Evolutionary conservation across 2,888 invertebrate species (phyloP).

Genomic region (Drosophila mettleri): DNA sequence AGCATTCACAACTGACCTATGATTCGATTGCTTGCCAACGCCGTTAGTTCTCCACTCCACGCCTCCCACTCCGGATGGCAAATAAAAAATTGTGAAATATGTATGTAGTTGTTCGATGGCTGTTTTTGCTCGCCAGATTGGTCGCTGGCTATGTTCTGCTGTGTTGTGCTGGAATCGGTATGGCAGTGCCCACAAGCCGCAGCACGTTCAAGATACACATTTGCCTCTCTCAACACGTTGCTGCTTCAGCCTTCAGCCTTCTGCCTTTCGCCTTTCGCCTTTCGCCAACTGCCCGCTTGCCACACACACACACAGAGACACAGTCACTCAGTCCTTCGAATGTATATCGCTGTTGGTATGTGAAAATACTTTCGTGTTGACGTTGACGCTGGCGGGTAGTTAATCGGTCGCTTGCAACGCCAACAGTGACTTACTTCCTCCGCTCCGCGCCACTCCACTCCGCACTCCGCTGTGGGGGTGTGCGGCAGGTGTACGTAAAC

Average conservation of each 20-base stretch:
- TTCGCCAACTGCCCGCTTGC: neutral
- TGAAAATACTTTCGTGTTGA: constrained; percentile 70
- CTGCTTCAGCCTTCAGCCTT: constrained; percentile 14
- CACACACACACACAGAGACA: neutral
- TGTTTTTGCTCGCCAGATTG: constrained; percentile 31
- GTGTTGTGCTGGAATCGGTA: too few relatives aligned
- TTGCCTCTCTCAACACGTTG: constrained; percentile 68
- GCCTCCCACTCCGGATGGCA: constrained; percentile 1
- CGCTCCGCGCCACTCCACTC: neutral
- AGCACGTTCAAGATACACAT: constrained; percentile 76
- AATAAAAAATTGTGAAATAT: constrained; percentile 26
- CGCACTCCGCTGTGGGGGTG: constrained; percentile 17
- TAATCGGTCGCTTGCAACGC: constrained; percentile 70
- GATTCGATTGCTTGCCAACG: constrained; percentile 13
- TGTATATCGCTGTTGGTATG: constrained; percentile 67
- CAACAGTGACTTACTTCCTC: constrained; percentile 48
- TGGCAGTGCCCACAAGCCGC: constrained; percentile 53
- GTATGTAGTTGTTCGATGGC: constrained; percentile 29
- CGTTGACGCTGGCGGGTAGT: constrained; percentile 68
- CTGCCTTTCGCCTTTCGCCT: too few relatives aligned
- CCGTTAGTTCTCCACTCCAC: neutral
- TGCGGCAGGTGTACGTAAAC: constrained; percentile 60
- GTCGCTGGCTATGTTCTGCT: constrained; percentile 23
- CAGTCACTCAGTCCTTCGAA: constrained; percentile 18
- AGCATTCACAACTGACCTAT: constrained; percentile 28